Base-by-base conservation (phyloP, 2,113 vertebrate species). In the Rhineura floridana region DNA sequence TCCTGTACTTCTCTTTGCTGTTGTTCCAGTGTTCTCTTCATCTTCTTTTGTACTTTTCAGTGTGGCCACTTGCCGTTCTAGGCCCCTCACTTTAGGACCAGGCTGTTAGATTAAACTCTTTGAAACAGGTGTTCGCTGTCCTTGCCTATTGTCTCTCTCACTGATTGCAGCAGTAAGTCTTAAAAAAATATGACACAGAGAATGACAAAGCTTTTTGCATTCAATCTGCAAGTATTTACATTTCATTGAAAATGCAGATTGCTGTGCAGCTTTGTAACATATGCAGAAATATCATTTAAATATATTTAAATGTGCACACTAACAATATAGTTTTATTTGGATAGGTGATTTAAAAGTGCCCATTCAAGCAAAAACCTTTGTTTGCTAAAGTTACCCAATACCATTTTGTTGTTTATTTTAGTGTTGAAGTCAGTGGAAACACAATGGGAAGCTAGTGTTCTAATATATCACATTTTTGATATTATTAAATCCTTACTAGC, bases 221-320 rank as follows among this genome's bases (percentile, higher is more conserved):
- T 3, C n/a, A 36, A 1, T 39, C 48, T 55, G 42, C 30, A 81
- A 91, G 78, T 86, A 81, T 25, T 67, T 78, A 46, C 10, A 92
- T 46, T 63, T 88, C 75, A 89, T 84, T 81, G 8, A 42, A 75
- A 46, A 11, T 17, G 75, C 67, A 83, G 65, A 59, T 88, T 87
- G 84, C 39, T 83, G 17, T 23, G 25, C 36, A 52, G 75, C 33
- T 81, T 23, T 30, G 15, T 62, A 52, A 67, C 28, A 59, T 62
- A 21, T 25, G 6, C 6, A 55, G 50, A 36, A 21, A 25, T 0
- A 10, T 0, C 39, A 46, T 12, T 5, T 80, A 59, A 55, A 80
- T 59, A 80, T 59, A 59, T 80, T 80, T n/a, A 55, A 50, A 80
- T 59, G n/a, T 36, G n/a, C 55, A 62, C 78, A 55, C 48, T 21